A percentile compares a stretch with the other conserved stretches of the same genome.
Conservation (phyloP, 2,888 invertebrate species). For the Dryococelus australis region DNA sequence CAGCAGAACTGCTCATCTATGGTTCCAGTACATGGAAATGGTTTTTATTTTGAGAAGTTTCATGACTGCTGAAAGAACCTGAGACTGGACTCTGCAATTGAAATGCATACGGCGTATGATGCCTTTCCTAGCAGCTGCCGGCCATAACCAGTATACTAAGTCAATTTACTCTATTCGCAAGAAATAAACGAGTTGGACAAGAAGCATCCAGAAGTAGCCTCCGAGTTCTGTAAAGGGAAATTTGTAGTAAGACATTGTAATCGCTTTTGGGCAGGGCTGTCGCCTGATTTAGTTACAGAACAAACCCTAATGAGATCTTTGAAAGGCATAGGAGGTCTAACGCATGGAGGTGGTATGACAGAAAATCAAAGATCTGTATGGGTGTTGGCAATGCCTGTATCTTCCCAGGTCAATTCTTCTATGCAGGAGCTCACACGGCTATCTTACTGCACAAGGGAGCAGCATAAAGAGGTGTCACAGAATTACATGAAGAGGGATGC, state of each 20-base stretch:
- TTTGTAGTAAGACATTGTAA: not conserved
- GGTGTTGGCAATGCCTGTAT: slow-evolving; percentile 18
- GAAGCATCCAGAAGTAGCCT: slow-evolving; percentile 28
- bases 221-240: not conserved
- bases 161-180: slow-evolving; percentile 20
- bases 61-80: not conserved
- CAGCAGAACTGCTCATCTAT: slow-evolving; percentile 3
- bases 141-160: not conserved
- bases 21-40: slow-evolving; percentile 18
- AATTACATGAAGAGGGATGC: slow-evolving; percentile 17
- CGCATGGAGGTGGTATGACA: not conserved
- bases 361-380: slow-evolving; percentile 29
- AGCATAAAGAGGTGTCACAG: slow-evolving; percentile 11
- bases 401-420: slow-evolving; percentile 18
- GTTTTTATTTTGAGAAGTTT: slow-evolving; percentile 21
- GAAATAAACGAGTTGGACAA: slow-evolving; percentile 16
- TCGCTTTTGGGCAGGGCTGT: not conserved
- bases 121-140: not conserved
- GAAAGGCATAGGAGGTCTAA: slow-evolving; percentile 27
- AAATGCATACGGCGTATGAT: slow-evolving; percentile 5
- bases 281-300: not conserved
- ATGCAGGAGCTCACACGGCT: not conserved
- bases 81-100: slow-evolving; percentile 18
- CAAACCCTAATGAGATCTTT: not conserved
- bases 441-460: not conserved